Conservation (phyloP, 1,140 invertebrate genomes). For the Octopus sinensis region DNA sequence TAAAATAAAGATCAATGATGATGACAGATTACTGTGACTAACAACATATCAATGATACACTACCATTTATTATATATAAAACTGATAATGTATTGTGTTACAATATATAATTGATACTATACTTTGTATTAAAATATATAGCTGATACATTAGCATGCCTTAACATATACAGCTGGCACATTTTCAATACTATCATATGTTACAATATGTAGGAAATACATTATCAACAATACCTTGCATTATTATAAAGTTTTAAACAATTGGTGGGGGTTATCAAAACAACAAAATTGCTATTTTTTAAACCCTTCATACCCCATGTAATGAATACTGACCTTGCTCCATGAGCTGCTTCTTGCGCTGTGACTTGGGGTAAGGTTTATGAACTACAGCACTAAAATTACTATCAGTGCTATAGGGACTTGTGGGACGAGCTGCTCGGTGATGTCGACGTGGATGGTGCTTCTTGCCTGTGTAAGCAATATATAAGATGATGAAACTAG, state of each 20-base stretch:
- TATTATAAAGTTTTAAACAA: background rate
- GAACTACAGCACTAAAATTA: conserved; percentile 55
- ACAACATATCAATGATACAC: too few relatives aligned
- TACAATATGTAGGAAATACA: background rate
- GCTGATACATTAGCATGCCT: background rate
- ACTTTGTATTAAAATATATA: background rate
- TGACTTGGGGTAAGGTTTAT: conserved; percentile 55
- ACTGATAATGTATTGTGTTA: too few relatives aligned
- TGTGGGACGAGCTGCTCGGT: conserved; percentile 45
- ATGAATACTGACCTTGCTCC: conserved; percentile 42
- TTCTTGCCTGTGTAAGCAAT: conserved; percentile 11
- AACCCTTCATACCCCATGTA: background rate
- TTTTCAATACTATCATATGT: background rate
- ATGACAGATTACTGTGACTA: too few relatives aligned
- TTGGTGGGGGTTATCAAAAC: background rate
- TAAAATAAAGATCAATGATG: too few relatives aligned
- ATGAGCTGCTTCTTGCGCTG: conserved; percentile 55
- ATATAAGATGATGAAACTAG: too few relatives aligned
- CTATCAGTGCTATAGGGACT: conserved; percentile 60
- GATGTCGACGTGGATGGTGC: conserved; percentile 29
- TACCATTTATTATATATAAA: too few relatives aligned
- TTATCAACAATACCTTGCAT: too few relatives aligned
- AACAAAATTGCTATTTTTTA: background rate
- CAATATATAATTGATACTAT: too few relatives aligned
- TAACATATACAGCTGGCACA: background rate